Base-by-base conservation (phyloP, 2,797 vertebrate species). In the Halcyon chelicuti region DNA sequence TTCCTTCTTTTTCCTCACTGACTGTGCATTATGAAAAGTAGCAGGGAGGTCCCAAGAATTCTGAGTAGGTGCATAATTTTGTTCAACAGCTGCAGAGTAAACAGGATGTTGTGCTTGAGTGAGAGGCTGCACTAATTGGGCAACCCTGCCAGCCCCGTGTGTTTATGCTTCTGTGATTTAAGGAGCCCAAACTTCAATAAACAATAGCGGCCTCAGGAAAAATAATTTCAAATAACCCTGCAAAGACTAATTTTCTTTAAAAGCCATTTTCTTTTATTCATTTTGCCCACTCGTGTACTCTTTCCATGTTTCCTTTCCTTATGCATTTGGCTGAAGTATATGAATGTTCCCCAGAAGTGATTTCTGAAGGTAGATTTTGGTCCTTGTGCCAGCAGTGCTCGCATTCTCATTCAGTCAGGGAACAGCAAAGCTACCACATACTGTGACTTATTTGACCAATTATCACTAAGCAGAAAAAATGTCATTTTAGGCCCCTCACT, bases 321-420 rank as follows among this genome's bases (percentile, higher is more conserved):
- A 60, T 49, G 52, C 37, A 35, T 84, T 77, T 73, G 90, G 62
- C 12, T 68, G 58, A 81, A 88, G 70, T 80, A n/a, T 60, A 39
- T 37, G 88, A 88, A 78, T 92, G 77, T 49, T 94, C n/a, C 55
- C 55, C 62, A 82, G 73, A 88, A 94, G 47, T 91, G 79, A 82
- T 86, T 96, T 96, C 71, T 86, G 67, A 79, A 86, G 73, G 71
- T 67, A 86, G 80, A 73, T 88, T 91, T 95, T 91, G 91, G 70
- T 70, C 28, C 7, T 81, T 90, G 51, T 86, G 76, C 79, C 73
- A 79, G 58, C 86, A 90, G 37, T 31, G 18, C 44, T 86, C 2
- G 1, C 22, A 39, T 81, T 86, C 37, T 78, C 16, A 60, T 74
- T 93, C 73, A 86, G 2, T n/a, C 1, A 4, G 79, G 81, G 37